These are phyloP conservation scores for Phyto melanocephala DNA, from an alignment of 2,888 invertebrate species.

Conservation along the genomic window DNA sequence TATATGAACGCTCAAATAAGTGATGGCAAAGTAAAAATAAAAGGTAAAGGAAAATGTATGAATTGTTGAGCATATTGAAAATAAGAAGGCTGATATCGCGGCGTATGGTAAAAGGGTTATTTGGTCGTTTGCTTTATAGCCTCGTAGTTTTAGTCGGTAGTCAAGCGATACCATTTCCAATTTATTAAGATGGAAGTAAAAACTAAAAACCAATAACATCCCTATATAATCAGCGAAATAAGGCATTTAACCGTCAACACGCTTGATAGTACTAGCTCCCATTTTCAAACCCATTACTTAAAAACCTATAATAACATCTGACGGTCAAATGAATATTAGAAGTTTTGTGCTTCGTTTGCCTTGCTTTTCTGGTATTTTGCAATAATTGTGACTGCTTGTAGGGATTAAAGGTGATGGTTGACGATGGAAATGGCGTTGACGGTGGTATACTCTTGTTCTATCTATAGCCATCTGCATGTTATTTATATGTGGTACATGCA, in stretches of 20 bases:
- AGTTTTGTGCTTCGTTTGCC: constrained; percentile 44
- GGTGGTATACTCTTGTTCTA: constrained; percentile 17
- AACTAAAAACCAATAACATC: neutral
- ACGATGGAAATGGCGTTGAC: neutral
- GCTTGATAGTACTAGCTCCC: neutral
- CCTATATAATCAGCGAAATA: constrained; percentile 7
- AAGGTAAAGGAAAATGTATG: neutral
- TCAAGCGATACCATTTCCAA: neutral
- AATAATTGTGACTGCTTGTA: constrained; percentile 33
- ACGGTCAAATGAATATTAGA: constrained; percentile 70
- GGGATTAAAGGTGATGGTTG: constrained; percentile 29
- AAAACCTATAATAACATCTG: constrained; percentile 67
- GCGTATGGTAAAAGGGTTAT: neutral
- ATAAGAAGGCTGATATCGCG: neutral
- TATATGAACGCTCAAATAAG: neutral
- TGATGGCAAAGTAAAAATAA: neutral
- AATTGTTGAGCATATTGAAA: neutral
- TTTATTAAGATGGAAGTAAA: neutral
- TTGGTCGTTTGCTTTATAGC: neutral
- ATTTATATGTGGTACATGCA: constrained; percentile 17
- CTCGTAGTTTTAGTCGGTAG: neutral
- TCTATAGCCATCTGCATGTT: constrained; percentile 22
- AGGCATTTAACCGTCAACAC: neutral
- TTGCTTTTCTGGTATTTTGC: constrained; percentile 33
- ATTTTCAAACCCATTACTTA: constrained; percentile 35